Conservation (phyloP, 1,140 invertebrate species). For the Ganaspis sp. region DNA sequence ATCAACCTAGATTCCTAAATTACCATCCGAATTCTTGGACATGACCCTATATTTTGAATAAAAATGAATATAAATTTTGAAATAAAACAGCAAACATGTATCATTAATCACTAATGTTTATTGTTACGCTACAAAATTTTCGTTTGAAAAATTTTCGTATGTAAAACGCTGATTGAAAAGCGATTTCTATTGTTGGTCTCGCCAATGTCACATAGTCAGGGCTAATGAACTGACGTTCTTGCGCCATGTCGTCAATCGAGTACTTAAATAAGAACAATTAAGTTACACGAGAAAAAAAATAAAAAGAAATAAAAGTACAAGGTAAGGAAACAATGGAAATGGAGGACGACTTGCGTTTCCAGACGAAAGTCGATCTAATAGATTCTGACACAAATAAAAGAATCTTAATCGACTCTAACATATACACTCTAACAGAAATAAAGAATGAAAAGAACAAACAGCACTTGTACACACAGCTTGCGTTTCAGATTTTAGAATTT, state of each 20-base stretch:
- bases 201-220: slow-evolving; percentile 52
- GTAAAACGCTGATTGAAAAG: slow-evolving; percentile 59
- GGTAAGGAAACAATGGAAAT: not conserved
- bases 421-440: slow-evolving; percentile 9
- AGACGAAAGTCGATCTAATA: slow-evolving; percentile 20
- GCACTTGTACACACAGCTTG: slow-evolving; percentile 25
- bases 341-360: slow-evolving; percentile 12
- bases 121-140: slow-evolving; percentile 69
- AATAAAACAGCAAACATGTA: slow-evolving; percentile 39
- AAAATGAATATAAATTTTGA: not conserved
- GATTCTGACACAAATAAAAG: slow-evolving; percentile 41
- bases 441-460: not conserved
- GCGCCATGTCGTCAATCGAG: slow-evolving; percentile 51
- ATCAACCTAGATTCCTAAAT: no score
- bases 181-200: slow-evolving; percentile 51
- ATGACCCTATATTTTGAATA: no score
- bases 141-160: slow-evolving; percentile 61
- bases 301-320: slow-evolving; percentile 22
- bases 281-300: slow-evolving; percentile 32
- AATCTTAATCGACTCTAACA: slow-evolving; percentile 1
- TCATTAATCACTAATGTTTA: slow-evolving; percentile 69
- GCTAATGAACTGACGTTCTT: slow-evolving; percentile 33
- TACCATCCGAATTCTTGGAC: no score
- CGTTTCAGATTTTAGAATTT: slow-evolving; percentile 8
- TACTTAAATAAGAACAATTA: slow-evolving; percentile 51